A percentile compares a stretch with the other conserved stretches of the same genome.
phyloP scores from a whole-genome alignment of 1,140 invertebrate genomes.

The Drosophila ohnishii region DNA sequence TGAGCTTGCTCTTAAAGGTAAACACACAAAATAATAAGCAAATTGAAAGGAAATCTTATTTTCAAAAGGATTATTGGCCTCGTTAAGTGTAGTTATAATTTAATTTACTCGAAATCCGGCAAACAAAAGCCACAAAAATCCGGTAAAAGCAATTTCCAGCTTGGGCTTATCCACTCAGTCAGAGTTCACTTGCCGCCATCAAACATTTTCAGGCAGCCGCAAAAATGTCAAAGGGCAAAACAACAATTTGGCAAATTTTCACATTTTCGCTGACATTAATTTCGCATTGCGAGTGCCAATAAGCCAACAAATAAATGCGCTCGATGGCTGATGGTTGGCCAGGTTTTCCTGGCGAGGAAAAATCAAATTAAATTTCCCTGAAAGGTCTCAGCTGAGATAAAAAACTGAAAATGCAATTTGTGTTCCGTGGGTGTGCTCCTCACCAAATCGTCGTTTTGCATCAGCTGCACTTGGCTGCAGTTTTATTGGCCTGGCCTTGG shows the following conservation, averaged over 20 bases:
- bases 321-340: slow-evolving; percentile 26
- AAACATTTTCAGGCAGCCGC: slow-evolving; percentile 38
- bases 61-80: slow-evolving; percentile 3
- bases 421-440: slow-evolving; percentile 15
- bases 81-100: slow-evolving; percentile 16
- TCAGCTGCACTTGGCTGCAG: slow-evolving; percentile 64
- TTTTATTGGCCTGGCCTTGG: slow-evolving; percentile 63
- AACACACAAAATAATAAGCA: slow-evolving; percentile 2
- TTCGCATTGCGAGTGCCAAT: slow-evolving; percentile 63
- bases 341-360: too few species aligned
- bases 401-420: slow-evolving; percentile 78
- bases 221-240: slow-evolving; percentile 67
- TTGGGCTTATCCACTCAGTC: slow-evolving; percentile 31
- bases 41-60: slow-evolving; percentile 6
- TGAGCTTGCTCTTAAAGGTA: too few species aligned
- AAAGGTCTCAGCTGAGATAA: slow-evolving; percentile 31
- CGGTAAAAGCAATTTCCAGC: slow-evolving; percentile 50
- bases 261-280: slow-evolving; percentile 65
- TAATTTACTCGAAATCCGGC: slow-evolving; percentile 9
- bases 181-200: slow-evolving; percentile 16
- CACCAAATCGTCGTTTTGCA: slow-evolving; percentile 58
- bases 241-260: slow-evolving; percentile 72
- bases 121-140: slow-evolving; percentile 33
- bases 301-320: slow-evolving; percentile 68
- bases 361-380: slow-evolving; percentile 66